These are phyloP conservation scores for Papilio dardanus DNA, from an alignment of 1,140 invertebrate species.

Conservation along the genomic window DNA sequence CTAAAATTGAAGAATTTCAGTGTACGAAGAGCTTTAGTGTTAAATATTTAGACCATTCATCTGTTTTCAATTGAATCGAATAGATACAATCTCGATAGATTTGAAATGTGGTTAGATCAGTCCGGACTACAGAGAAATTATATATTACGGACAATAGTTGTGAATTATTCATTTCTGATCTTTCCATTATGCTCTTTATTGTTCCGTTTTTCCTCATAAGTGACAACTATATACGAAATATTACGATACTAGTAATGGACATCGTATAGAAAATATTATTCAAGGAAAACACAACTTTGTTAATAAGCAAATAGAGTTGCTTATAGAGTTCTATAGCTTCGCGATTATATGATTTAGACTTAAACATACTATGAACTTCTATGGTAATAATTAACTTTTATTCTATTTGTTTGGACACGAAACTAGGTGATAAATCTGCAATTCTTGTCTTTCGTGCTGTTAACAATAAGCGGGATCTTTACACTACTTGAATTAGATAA, in stretches of 20 bases:
- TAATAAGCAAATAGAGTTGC: too few species aligned
- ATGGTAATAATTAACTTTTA: too few species aligned
- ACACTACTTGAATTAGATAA: too few species aligned
- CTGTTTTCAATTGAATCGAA: not conserved
- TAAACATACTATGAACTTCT: too few species aligned
- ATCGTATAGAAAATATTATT: not conserved
- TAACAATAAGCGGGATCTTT: too few species aligned
- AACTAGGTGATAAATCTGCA: too few species aligned
- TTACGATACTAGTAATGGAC: not conserved
- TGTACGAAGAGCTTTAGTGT: too few species aligned
- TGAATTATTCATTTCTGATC: slow-evolving; percentile 4
- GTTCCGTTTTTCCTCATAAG: slow-evolving; percentile 5
- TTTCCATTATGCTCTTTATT: slow-evolving; percentile 2
- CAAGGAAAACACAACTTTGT: not conserved
- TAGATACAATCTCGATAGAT: not conserved
- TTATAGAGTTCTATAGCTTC: too few species aligned
- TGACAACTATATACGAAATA: slow-evolving; percentile 3
- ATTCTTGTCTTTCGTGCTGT: too few species aligned
- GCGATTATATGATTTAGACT: too few species aligned
- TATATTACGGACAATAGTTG: not conserved
- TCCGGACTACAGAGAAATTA: not conserved
- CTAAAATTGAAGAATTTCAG: too few species aligned
- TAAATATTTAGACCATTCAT: not conserved
- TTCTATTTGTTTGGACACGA: too few species aligned
- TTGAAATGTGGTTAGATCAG: slow-evolving; percentile 3